Evolutionary conservation across 2,113 vertebrate genomes (phyloP), one percentile per base, ranked within the genome.

Genomic region (Protobothrops flavoviridis): DNA sequence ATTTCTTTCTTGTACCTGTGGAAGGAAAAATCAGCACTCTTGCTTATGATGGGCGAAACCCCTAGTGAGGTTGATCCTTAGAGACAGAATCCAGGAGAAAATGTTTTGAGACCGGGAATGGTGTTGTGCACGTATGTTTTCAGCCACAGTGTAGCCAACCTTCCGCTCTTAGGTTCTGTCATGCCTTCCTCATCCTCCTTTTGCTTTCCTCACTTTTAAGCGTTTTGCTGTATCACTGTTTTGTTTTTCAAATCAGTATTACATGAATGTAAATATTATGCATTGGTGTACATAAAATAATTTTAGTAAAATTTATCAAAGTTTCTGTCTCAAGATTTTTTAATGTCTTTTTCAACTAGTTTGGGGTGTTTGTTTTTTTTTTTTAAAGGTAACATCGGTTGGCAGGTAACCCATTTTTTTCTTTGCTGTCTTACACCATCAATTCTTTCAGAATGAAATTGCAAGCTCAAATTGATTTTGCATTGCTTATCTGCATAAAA

Each of bases 191-290:
- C 33, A 15, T 1, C 8, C 0, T 89, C 93, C 74, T 64, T 50
- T 90, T 10, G 45, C 24, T 1, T 29, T 92, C 93, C 91, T 94
- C 21, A 94, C 94, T 92, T 96, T 96, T 96, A 93, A 94, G 53
- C 95, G 89, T 96, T 96, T 95, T 1, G 85, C 90, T 96, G 93
- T 94, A 95, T 88, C 50, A 85, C 43, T 0, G 57, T 55, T 88
- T 56, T 95, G 91, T 61, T 93, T 91, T 96, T 96, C 94, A 93
- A 96, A 97, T 97, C 97, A 96, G 94, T 97, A 97, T 97, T 97
- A 96, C 95, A 96, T 95, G 95, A 91, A 94, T 98, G 93, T 98
- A 98, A 97, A 98, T 97, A 97, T 95, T 93, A 95, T 4, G 89
- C 95, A 95, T 97, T 0, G 45, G 39, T 97, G 97, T 97, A 97